phyloP scores from a whole-genome alignment of 1,140 invertebrate genomes.

The Chrysopa pallens region DNA sequence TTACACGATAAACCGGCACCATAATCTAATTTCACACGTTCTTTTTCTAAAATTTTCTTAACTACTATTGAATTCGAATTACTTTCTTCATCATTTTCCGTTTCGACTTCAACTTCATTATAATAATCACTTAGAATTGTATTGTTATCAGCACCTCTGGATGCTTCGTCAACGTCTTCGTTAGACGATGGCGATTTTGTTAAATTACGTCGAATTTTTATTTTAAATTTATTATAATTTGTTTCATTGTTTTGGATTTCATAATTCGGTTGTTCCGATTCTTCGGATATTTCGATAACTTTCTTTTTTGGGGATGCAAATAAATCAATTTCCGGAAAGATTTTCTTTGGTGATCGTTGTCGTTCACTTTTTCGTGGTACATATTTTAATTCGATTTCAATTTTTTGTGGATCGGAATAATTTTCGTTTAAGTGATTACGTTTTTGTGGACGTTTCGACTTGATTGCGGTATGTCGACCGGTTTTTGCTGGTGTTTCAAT shows the following conservation, averaged over 20 bases:
- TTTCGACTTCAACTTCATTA: too few species aligned
- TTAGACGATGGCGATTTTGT: too few species aligned
- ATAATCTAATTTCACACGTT: not conserved
- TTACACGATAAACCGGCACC: not conserved
- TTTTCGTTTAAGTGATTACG: not conserved
- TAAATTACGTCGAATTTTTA: too few species aligned
- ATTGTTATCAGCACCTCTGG: too few species aligned
- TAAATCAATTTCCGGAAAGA: not conserved
- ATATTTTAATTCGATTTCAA: not conserved
- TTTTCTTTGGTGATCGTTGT: not conserved
- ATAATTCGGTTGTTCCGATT: not conserved
- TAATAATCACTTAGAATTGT: too few species aligned
- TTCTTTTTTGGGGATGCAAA: not conserved
- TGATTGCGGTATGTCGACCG: not conserved
- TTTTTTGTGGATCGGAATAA: not conserved
- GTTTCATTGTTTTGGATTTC: not conserved
- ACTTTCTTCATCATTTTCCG: too few species aligned
- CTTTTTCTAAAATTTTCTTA: not conserved
- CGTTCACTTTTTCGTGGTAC: not conserved
- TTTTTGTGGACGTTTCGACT: not conserved
- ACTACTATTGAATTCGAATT: too few species aligned
- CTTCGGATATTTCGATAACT: not conserved
- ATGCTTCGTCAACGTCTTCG: too few species aligned
- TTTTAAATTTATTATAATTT: not conserved
- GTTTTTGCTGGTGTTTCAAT: not conserved